Evolutionary conservation across 2,113 vertebrate genomes (phyloP).

Genomic region (Heterochromis multidens): DNA sequence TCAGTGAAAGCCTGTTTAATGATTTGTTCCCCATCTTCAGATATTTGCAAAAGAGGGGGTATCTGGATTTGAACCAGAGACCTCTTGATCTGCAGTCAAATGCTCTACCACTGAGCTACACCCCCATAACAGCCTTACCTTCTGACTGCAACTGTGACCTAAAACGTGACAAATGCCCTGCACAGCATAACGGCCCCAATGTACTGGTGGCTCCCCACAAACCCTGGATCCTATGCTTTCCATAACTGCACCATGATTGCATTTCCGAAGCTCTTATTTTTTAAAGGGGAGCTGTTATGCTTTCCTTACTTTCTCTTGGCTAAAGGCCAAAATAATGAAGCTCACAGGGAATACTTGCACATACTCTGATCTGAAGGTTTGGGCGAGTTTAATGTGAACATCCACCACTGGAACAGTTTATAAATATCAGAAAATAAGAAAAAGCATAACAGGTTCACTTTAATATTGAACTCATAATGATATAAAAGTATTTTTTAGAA

Average conservation of each 20-base stretch:
- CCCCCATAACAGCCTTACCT: conserved; percentile 20
- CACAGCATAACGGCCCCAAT: neutral
- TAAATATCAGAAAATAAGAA: neutral
- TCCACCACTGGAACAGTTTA: neutral
- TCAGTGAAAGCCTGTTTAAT: neutral
- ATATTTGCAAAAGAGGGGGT: conserved; percentile 61
- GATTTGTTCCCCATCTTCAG: neutral
- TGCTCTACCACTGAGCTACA: conserved; percentile 87
- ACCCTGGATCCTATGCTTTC: neutral
- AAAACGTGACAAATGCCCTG: neutral
- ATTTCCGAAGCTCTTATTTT: neutral
- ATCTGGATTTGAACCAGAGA: conserved; percentile 83
- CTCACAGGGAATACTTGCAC: neutral
- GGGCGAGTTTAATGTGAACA: neutral
- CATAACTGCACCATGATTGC: neutral
- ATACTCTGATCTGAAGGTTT: neutral
- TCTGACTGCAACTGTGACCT: neutral
- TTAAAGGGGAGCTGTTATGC: neutral
- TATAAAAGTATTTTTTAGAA: neutral
- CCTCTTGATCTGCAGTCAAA: conserved; percentile 86
- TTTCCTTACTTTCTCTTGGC: neutral
- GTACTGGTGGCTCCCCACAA: neutral
- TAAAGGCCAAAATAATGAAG: neutral
- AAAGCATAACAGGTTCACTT: neutral
- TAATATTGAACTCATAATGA: neutral